Evolutionary conservation across 2,113 vertebrate species (phyloP), one percentile per base, ranked within the genome.

Genomic region (Chloebia gouldiae): DNA sequence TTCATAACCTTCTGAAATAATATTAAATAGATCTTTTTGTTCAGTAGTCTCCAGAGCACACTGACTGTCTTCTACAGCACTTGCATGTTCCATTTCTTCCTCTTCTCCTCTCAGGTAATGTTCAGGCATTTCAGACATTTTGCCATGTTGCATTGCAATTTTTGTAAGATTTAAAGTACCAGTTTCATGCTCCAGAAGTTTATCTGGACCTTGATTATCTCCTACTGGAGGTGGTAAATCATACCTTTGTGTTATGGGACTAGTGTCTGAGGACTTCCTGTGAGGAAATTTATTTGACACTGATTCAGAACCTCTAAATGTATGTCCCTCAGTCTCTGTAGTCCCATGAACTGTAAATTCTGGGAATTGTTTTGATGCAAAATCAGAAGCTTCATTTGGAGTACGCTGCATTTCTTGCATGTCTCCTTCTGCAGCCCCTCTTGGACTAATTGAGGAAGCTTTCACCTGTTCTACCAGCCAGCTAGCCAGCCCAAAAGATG

Each of bases 1-100:
- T 96, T 99, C 99, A 95, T 98, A 99, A 53, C 99, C 99, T 93
- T 99, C 99, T 53, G 99, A 99, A 97, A 99, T 99, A 9, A 99
- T 98, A 96, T 98, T 98, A 85, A 99, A 99, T 71, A 98, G 92
- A 88, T 98, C 98, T 97, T 98, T 99, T 60, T 99, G 98, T 88
- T 98, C 98, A 93, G 96, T 82, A 37, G 93, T 88, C 45, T 94
- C 97, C 59, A 33, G 42, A 57, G 76, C 83, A 88, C 40, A 16
- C 40, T 88, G 95, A 20, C 54, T 86, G 30, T 95, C 94, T 93
- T 96, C 96, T 66, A 69, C 88, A 64, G 81, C 7, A 13, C 75
- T 86, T 3, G 2, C 31, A 35, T 22, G 28, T 64, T 68, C 73
- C 72, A 44, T 81, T 92, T 96, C 91, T 78, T 92, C 78, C 31